Evolutionary conservation across 2,113 vertebrate species (phyloP).

Genomic region (Sminthopsis crassicaudata): DNA sequence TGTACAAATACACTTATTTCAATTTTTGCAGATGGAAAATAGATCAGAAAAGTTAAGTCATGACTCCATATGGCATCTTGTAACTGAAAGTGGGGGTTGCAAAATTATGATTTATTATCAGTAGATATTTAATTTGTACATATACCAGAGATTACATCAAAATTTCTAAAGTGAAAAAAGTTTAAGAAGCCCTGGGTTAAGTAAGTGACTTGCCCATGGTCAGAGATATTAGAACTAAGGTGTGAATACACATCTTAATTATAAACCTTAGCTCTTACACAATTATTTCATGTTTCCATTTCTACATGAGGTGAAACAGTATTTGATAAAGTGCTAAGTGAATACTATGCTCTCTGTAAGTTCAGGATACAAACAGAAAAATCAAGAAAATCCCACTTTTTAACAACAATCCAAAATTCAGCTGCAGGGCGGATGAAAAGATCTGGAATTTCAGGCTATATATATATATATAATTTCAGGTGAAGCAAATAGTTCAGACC

Average conservation of each 20-base stretch:
- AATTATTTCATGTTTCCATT: not conserved
- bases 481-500: too few relatives aligned
- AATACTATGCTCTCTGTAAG: not conserved
- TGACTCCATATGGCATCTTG: too few relatives aligned
- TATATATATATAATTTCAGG: too few relatives aligned
- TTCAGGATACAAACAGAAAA: not conserved
- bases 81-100: too few relatives aligned
- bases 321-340: not conserved
- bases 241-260: not conserved
- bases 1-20: not conserved
- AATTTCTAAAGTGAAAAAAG: too few relatives aligned
- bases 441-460: not conserved
- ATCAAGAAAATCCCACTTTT: not conserved
- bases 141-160: too few relatives aligned
- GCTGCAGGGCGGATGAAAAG: not conserved
- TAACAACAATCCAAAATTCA: not conserved
- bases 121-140: too few relatives aligned
- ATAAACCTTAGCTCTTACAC: not conserved
- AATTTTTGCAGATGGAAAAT: not conserved
- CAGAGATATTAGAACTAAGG: not conserved
- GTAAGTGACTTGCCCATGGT: not conserved
- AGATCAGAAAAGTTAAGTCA: not conserved
- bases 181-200: not conserved
- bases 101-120: too few relatives aligned
- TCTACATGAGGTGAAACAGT: too few relatives aligned